Percentiles rank a stretch among this genome's conserved stretches.
phyloP scores from a whole-genome alignment of 2,797 vertebrate genomes.

The Ciconia nigra region DNA sequence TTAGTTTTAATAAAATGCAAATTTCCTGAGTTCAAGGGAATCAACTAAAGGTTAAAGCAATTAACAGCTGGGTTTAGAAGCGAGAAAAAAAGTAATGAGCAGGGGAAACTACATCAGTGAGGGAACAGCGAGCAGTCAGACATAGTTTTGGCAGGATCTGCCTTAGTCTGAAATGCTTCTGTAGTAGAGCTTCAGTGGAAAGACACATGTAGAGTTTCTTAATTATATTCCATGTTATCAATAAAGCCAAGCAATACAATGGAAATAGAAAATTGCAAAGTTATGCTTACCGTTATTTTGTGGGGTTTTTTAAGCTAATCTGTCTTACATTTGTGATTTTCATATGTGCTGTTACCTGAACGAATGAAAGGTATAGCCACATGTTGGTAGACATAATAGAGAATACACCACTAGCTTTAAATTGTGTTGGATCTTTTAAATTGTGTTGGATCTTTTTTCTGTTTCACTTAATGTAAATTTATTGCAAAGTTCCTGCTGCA shows the following conservation, averaged over 20 bases:
- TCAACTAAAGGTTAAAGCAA: constrained; percentile 9
- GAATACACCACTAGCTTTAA: neutral
- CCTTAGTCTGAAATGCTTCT: neutral
- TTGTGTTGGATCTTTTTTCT: neutral
- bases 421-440: neutral
- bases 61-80: constrained; percentile 13
- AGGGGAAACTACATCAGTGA: neutral
- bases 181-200: neutral
- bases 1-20: neutral
- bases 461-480: neutral
- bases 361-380: neutral
- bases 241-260: neutral
- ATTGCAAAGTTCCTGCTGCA: neutral
- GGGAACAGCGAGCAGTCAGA: neutral
- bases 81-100: neutral
- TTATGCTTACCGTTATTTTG: neutral
- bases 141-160: neutral
- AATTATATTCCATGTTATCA: neutral
- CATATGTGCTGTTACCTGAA: neutral
- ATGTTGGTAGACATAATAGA: neutral
- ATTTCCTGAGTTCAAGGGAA: neutral
- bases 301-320: neutral
- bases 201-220: neutral
- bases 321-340: neutral
- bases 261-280: neutral